phyloP scores from a whole-genome alignment of 2,888 invertebrate genomes.

The Metellina segmentata region DNA sequence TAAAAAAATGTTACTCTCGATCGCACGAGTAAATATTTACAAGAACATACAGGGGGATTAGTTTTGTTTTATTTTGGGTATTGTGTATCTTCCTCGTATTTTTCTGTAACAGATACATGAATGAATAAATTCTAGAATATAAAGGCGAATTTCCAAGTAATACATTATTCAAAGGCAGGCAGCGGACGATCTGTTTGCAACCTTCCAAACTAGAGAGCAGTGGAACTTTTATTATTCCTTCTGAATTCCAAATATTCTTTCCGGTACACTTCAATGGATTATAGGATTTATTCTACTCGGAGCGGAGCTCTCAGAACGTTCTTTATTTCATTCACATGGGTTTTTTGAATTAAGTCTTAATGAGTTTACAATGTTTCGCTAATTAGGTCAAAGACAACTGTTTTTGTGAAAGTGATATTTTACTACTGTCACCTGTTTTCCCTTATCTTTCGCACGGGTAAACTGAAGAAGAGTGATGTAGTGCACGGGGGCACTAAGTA shows the following conservation, averaged over 20 bases:
- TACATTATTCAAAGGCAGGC: not conserved
- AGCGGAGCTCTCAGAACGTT: not conserved
- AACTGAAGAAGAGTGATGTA: too few relatives aligned
- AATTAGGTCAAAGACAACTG: not conserved
- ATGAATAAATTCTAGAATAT: not conserved
- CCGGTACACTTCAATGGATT: not conserved
- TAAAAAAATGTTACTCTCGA: conserved; percentile 15
- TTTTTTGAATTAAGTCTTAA: not conserved
- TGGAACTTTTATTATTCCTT: not conserved
- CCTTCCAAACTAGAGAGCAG: not conserved
- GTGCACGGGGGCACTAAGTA: too few relatives aligned
- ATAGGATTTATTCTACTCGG: not conserved
- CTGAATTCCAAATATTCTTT: not conserved
- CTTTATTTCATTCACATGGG: not conserved
- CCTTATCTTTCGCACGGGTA: too few relatives aligned
- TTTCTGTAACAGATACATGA: not conserved
- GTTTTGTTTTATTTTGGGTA: not conserved
- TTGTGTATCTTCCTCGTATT: not conserved
- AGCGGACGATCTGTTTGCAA: not conserved
- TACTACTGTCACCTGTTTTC: too few relatives aligned
- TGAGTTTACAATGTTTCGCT: not conserved
- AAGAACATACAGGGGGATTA: conserved; percentile 25
- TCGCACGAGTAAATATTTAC: conserved; percentile 49
- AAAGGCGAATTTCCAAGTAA: not conserved
- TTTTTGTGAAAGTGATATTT: not conserved